These are phyloP conservation scores for Archocentrus centrarchus DNA, from an alignment of 2,113 vertebrate genomes.

Conservation along the genomic window DNA sequence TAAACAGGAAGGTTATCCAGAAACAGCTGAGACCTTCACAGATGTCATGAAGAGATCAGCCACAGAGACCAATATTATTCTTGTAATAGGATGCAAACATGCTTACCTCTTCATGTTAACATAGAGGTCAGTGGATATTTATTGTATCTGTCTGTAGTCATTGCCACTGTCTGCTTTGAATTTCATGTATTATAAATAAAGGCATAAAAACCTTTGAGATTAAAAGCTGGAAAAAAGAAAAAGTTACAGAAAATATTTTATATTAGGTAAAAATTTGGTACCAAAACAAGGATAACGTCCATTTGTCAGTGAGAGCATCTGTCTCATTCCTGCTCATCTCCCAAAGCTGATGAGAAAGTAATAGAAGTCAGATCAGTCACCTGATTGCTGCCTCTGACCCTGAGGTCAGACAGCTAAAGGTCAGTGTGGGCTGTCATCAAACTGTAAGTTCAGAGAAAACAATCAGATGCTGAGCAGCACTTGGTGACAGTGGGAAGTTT, in stretches of 20 bases:
- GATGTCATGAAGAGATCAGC: too few relatives aligned
- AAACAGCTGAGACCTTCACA: too few relatives aligned
- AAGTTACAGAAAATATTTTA: rapidly evolving
- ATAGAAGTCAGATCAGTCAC: neutral
- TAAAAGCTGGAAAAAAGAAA: neutral
- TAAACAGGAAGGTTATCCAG: too few relatives aligned
- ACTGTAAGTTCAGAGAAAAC: too few relatives aligned
- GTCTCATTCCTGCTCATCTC: neutral
- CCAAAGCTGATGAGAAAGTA: neutral
- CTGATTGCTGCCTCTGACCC: neutral
- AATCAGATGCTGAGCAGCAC: too few relatives aligned
- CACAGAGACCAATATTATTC: too few relatives aligned
- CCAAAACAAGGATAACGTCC: neutral
- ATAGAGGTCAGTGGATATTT: neutral
- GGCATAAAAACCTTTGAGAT: rapidly evolving
- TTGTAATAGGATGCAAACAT: too few relatives aligned
- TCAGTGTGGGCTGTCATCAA: too few relatives aligned
- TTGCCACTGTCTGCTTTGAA: neutral
- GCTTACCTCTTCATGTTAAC: too few relatives aligned
- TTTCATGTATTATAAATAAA: rapidly evolving
- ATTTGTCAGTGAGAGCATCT: neutral
- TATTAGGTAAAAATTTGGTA: neutral
- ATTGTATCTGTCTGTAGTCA: neutral
- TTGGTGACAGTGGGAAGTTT: too few relatives aligned
- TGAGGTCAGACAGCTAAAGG: neutral